Percentiles rank a stretch among this genome's conserved stretches.
Conservation (phyloP, 2,797 vertebrate genomes). For the Heteromormyrus szaboi region DNA sequence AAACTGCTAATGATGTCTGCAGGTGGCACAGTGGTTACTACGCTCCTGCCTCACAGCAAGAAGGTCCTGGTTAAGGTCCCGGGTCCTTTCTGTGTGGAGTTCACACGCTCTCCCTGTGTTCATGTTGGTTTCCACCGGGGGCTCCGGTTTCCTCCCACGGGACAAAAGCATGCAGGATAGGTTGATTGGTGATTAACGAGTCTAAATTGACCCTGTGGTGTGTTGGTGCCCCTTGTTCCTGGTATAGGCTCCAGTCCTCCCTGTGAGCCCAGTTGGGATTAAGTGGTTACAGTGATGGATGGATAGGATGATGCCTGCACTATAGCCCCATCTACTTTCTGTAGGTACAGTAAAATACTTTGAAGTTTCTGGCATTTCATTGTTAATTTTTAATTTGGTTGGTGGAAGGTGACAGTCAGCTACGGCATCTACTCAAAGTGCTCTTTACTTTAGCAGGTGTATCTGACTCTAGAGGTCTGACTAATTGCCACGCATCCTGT, state of each 20-base stretch:
- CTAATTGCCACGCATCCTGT: background rate
- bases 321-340: background rate
- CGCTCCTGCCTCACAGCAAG: background rate
- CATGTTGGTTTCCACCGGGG: background rate
- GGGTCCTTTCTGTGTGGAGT: background rate
- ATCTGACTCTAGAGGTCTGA: background rate
- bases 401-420: background rate
- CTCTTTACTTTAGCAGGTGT: background rate
- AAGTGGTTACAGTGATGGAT: background rate
- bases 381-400: background rate
- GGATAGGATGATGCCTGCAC: background rate
- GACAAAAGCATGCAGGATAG: background rate
- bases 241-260: background rate
- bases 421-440: background rate
- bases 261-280: background rate
- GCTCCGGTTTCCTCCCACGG: background rate
- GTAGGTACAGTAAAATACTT: background rate
- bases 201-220: background rate
- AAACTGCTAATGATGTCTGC: background rate
- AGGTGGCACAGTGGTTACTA: background rate
- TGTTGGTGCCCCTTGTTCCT: background rate
- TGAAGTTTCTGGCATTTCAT: background rate
- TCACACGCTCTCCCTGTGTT: background rate
- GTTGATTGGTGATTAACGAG: background rate
- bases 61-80: background rate